Evolutionary conservation across 1,140 invertebrate genomes (phyloP), one percentile per base, ranked within the genome.

Genomic region (Papilio aristodemus): DNA sequence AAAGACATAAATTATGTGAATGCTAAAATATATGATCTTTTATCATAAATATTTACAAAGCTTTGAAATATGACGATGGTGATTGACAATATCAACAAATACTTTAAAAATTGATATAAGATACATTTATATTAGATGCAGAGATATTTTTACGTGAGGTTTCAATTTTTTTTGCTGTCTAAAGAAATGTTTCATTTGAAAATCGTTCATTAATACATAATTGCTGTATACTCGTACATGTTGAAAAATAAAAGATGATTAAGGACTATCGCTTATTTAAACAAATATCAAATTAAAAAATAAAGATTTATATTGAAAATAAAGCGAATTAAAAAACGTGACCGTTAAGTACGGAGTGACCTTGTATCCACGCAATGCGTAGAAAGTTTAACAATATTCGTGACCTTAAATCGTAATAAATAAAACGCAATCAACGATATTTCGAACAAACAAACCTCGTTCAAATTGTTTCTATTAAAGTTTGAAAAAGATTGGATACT

Each of bases 321-420:
- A 22, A 22, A 11, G 11, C 10, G 8, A 22, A 1, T 46, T 50
- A 6, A 43, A 32, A 14, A 50, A 22, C 46, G 46, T 13, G 46
- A 50, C 46, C 46, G n/a, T 50, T 50, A 50, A 14, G 5, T 8
- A 8, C 17, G 19, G n/a, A n/a, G n/a, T 17, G 46, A 50, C 46
- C 46, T 50, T 50, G 46, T 46, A 46, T 50, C 11, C 46, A 50
- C 46, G 46, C 46, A 50, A 50, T 50, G 46, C 46, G 17, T 17
- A 17, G 43, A 50, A 50, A 50, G 43, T 50, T 50, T 19, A 50
- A 50, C 17, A 14, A 43, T 43, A 22, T 22, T 50, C 43, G 43
- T 50, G 43, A 50, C 43, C 27, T 32, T 32, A 32, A 32, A 32
- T 50, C 1, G 17, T 50, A 43, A 43, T 43, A 22, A 50, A 50